These are phyloP conservation scores for Halocynthia aurantium DNA, from an alignment of 23 tunicate genomes.

Conservation along the genomic window DNA sequence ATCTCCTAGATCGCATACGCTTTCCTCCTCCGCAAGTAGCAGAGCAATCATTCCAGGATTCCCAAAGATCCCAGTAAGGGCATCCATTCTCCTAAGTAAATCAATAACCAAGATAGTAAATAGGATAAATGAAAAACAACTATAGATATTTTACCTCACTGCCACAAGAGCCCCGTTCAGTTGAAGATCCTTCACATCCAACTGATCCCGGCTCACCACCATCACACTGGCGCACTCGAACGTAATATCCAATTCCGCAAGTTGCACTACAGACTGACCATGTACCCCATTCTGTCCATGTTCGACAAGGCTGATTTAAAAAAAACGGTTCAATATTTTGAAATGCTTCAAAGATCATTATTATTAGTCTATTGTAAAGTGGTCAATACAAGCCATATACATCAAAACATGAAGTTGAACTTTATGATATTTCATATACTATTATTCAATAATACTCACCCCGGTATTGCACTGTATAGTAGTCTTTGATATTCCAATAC, in stretches of 20 bases:
- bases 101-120: background rate
- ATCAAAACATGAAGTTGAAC: background rate
- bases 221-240: constrained; percentile 2
- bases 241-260: constrained; percentile 54
- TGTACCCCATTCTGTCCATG: constrained; percentile 59
- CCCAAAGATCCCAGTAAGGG: constrained; percentile 18
- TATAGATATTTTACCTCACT: constrained; percentile 11
- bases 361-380: background rate
- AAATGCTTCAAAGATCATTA: background rate
- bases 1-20: background rate
- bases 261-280: constrained; percentile 63
- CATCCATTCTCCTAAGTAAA: constrained; percentile 8
- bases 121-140: background rate
- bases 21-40: constrained; percentile 22
- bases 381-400: background rate
- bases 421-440: background rate
- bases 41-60: constrained; percentile 12
- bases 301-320: constrained; percentile 52
- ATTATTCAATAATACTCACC: constrained; percentile 9
- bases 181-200: constrained; percentile 20
- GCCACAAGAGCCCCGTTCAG: constrained; percentile 9
- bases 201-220: constrained; percentile 22
- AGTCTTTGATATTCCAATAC: constrained; percentile 47
- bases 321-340: background rate
- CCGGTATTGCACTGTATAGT: constrained; percentile 22